phyloP scores from a whole-genome alignment of 2,113 vertebrate species.

The Megaceryle torquata region DNA sequence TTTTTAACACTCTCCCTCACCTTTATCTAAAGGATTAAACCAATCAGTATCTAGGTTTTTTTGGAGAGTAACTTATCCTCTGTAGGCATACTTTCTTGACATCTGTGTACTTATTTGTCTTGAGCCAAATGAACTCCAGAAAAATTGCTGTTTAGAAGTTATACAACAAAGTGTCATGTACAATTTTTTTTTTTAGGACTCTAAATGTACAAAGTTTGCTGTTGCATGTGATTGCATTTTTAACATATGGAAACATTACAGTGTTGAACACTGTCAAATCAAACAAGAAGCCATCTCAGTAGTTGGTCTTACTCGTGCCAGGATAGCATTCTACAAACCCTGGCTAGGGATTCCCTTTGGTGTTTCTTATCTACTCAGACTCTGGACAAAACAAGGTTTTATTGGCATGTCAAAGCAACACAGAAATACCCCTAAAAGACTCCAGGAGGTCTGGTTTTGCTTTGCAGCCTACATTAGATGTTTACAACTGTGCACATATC shows the following conservation, averaged over 20 bases:
- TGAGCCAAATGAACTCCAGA: slow-evolving; percentile 28
- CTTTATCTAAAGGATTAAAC: not conserved
- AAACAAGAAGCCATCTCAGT: not conserved
- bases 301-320: not conserved
- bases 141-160: slow-evolving; percentile 46
- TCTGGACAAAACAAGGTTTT: not conserved
- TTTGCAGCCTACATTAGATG: not conserved
- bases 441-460: not conserved
- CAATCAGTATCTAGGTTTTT: not conserved
- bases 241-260: not conserved
- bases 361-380: not conserved
- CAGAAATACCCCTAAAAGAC: not conserved
- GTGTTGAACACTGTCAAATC: not conserved
- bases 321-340: not conserved
- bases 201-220: slow-evolving; percentile 12
- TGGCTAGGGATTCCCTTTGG: not conserved
- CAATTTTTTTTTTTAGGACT: slow-evolving; percentile 43
- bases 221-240: slow-evolving; percentile 18
- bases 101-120: slow-evolving; percentile 51
- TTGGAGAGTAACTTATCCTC: not conserved
- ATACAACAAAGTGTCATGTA: slow-evolving; percentile 4
- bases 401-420: not conserved
- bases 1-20: not conserved
- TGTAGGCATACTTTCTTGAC: not conserved
- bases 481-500: not conserved